Evolutionary conservation across 2,888 invertebrate genomes (phyloP).

Genomic region (Drosophila multiciliata): DNA sequence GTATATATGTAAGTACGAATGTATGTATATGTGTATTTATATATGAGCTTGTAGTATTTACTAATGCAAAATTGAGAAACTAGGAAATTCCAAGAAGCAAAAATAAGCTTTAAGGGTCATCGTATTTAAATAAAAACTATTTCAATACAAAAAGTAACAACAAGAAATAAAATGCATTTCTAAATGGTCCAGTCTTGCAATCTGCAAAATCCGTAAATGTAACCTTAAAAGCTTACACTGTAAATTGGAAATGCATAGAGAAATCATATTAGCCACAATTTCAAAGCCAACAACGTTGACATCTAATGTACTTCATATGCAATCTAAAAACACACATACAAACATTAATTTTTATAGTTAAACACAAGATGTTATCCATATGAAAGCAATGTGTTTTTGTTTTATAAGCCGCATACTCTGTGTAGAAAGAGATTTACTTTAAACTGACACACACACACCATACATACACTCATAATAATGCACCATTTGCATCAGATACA

Average conservation of each 20-base stretch:
- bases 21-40: neutral
- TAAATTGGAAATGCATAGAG: neutral
- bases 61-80: slow-evolving; percentile 2
- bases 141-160: neutral
- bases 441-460: slow-evolving; percentile 10
- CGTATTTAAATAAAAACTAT: neutral
- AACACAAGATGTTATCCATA: slow-evolving; percentile 10
- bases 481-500: slow-evolving; percentile 28
- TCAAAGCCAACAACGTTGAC: neutral
- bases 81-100: neutral
- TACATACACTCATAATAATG: slow-evolving; percentile 18
- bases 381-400: slow-evolving; percentile 34
- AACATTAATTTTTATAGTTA: slow-evolving; percentile 3
- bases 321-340: neutral
- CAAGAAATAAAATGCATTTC: neutral
- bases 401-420: slow-evolving; percentile 13
- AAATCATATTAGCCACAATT: neutral
- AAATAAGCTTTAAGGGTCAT: neutral
- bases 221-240: neutral
- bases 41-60: neutral
- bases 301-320: neutral
- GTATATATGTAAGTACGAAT: slow-evolving; percentile 1
- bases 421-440: slow-evolving; percentile 30
- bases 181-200: neutral
- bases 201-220: neutral